Evolutionary conservation across 2,113 vertebrate genomes (phyloP).

Genomic region (Syrmaticus mikado): DNA sequence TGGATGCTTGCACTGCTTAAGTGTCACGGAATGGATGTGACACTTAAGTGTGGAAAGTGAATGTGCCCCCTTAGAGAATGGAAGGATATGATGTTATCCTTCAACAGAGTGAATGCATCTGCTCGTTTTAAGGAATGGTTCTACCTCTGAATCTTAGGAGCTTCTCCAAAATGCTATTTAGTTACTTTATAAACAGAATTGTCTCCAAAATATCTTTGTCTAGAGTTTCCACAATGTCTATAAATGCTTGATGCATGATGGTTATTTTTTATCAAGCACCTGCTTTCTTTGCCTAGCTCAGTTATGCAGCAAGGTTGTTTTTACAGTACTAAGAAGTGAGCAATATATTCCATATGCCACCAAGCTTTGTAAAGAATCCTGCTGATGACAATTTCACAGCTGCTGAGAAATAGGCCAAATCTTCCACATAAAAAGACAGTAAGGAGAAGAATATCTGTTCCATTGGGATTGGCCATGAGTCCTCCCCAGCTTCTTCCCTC

Average conservation of each 20-base stretch:
- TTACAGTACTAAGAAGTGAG: slow-evolving; percentile 63
- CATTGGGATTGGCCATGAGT: neutral
- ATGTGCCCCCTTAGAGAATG: neutral
- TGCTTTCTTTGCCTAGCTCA: slow-evolving; percentile 70
- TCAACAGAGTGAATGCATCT: neutral
- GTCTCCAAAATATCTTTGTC: neutral
- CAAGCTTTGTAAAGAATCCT: slow-evolving; percentile 71
- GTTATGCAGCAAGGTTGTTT: slow-evolving; percentile 62
- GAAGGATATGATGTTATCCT: neutral
- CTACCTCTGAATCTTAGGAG: neutral
- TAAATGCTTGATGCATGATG: slow-evolving; percentile 12
- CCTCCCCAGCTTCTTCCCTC: slow-evolving; percentile 41
- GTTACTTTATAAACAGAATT: neutral
- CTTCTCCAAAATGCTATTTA: neutral
- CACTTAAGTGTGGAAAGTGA: neutral
- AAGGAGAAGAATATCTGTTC: slow-evolving; percentile 12
- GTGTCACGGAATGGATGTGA: fast-evolving
- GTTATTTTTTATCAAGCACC: slow-evolving; percentile 50
- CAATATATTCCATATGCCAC: slow-evolving; percentile 65
- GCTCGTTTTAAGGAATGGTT: neutral
- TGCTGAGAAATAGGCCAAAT: slow-evolving; percentile 58
- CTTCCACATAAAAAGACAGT: slow-evolving; percentile 29
- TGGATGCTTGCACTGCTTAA: neutral
- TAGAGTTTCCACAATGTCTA: slow-evolving; percentile 39
- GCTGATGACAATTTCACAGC: slow-evolving; percentile 67